Evolutionary conservation across 2,113 vertebrate species (phyloP).

Genomic region (Furnarius figulus): DNA sequence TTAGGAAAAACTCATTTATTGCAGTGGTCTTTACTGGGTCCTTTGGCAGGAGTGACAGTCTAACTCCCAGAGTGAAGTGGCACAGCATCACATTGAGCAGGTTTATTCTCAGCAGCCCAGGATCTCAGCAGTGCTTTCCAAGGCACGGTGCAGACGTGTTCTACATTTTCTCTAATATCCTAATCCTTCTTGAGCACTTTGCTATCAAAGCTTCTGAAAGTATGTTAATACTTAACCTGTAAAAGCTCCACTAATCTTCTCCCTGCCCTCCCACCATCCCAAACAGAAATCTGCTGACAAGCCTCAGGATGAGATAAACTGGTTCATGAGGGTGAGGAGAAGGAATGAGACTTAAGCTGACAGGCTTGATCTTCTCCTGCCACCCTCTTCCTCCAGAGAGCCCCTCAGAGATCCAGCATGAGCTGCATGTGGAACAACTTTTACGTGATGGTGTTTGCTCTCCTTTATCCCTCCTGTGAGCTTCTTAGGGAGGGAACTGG

Average conservation of each 20-base stretch:
- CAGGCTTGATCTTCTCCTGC: conserved; percentile 16
- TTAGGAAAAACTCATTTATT: background rate
- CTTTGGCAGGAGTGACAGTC: background rate
- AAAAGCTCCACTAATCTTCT: conserved; percentile 32
- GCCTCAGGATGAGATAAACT: conserved; percentile 47
- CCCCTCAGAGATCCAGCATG: background rate
- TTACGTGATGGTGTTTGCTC: background rate
- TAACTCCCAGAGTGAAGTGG: background rate
- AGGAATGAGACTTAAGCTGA: conserved; percentile 34
- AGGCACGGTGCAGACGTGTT: background rate
- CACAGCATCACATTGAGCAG: background rate
- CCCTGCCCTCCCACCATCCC: conserved; percentile 23
- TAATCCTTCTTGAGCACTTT: conserved; percentile 8
- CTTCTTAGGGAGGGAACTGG: conserved; percentile 13
- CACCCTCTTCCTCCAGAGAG: background rate
- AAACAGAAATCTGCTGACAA: conserved; percentile 48
- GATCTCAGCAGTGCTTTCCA: background rate
- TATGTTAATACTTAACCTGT: conserved; percentile 28
- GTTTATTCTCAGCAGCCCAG: background rate
- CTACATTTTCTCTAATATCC: background rate
- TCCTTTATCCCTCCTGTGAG: background rate
- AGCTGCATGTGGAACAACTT: background rate
- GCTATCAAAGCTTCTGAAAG: background rate
- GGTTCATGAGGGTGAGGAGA: background rate
- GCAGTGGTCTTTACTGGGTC: background rate